Base-by-base conservation (phyloP, 2,113 vertebrate species). In the Halcyon senegalensis region DNA sequence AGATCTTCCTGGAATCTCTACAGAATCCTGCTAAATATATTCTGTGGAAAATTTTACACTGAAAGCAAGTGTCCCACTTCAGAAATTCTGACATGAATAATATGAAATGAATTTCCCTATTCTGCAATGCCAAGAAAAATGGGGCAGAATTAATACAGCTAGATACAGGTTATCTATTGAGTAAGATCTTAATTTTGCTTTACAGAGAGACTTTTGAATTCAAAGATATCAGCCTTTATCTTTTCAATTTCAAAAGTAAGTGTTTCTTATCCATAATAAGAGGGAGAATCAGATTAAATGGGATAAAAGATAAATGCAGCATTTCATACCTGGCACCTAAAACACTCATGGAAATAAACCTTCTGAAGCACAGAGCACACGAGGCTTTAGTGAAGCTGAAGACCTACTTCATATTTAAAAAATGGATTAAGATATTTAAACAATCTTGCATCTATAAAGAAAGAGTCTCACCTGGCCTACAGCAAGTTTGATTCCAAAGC, bases 361-460 rank as follows among this genome's bases (percentile, higher is more conserved):
- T 90, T 62, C 60, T 86, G 68, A 92, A 90, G 72, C 79, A 90
- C 30, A 63, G 16, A 78, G 13, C 35, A 41, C 67, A 70, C 0
- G 9, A 82, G 60, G 73, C 55, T 96, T 89, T 81, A 94, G 46
- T 78, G 73, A 86, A 90, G 63, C 33, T 41, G 46, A 81, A 90
- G 64, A 51, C 19, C 30, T 87, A 41, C 27, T 82, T 78, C 77
- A 17, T 72, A 50, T 93, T 94, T 89, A 4, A 87, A 64, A 70
- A 93, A 72, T 66, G 64, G 76, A 92, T 89, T 92, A 93, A 94
- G 92, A 44, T 94, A 84, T 68, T 97, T 75, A 93, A 90, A 77
- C n/a, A 68, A 23, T 44, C 48, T 58, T 87, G 30, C 64, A 75
- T 92, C 83, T 70, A 6, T 28, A 72, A 70, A 48, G 70, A 55